phyloP scores from a whole-genome alignment of 2,888 invertebrate genomes.

The Thelaira solivaga region DNA sequence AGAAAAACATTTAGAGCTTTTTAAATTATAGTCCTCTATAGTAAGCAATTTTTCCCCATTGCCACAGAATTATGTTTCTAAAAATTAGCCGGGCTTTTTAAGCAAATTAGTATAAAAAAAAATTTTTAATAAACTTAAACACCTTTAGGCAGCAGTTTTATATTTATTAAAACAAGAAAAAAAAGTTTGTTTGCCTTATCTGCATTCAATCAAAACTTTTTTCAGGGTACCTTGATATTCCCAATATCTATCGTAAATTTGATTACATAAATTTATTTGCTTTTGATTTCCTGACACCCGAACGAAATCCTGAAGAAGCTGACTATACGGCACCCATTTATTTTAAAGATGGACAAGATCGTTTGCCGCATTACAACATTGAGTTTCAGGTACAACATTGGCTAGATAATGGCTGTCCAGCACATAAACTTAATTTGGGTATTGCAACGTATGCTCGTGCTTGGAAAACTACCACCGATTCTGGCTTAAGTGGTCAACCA shows the following conservation, averaged over 20 bases:
- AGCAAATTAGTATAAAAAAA: too few relatives aligned
- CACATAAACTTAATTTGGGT: slow-evolving; percentile 84
- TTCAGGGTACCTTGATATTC: slow-evolving; percentile 87
- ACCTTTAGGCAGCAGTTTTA: too few relatives aligned
- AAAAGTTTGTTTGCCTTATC: too few relatives aligned
- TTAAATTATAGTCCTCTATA: too few relatives aligned
- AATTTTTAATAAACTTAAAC: too few relatives aligned
- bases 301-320: slow-evolving; percentile 86
- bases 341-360: slow-evolving; percentile 83
- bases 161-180: too few relatives aligned
- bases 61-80: too few relatives aligned
- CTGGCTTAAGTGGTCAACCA: slow-evolving; percentile 86
- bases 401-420: slow-evolving; percentile 79
- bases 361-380: slow-evolving; percentile 81
- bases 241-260: slow-evolving; percentile 83
- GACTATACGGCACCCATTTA: slow-evolving; percentile 87
- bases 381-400: slow-evolving; percentile 83
- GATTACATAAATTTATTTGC: slow-evolving; percentile 88
- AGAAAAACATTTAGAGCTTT: too few relatives aligned
- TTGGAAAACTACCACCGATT: slow-evolving; percentile 86
- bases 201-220: too few relatives aligned
- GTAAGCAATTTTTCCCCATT: too few relatives aligned
- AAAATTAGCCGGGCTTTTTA: too few relatives aligned
- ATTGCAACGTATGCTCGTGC: slow-evolving; percentile 86
- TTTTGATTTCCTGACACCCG: slow-evolving; percentile 87